Percentiles rank a stretch among this genome's conserved stretches.
Evolutionary conservation across 2,113 vertebrate genomes (phyloP).

Genomic region (Zeus faber): DNA sequence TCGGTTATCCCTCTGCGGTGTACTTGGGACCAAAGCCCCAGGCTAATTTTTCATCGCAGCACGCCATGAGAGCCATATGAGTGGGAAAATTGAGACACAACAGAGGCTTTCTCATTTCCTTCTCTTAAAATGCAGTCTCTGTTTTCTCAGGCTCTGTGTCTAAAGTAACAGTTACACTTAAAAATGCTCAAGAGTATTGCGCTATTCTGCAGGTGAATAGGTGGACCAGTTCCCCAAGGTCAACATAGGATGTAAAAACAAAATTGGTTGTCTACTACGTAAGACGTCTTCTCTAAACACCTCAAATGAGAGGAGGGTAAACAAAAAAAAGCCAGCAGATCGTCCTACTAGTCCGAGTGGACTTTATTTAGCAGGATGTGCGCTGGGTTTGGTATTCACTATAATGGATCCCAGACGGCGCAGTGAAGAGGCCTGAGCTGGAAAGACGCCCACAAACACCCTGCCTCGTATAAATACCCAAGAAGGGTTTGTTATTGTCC

Average conservation of each 20-base stretch:
- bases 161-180: constrained; percentile 20
- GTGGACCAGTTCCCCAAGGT: constrained; percentile 31
- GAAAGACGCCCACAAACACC: constrained; percentile 10
- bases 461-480: constrained; percentile 48
- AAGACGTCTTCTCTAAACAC: constrained; percentile 19
- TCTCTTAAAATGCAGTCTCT: constrained; percentile 59
- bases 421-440: constrained; percentile 15
- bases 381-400: constrained; percentile 29
- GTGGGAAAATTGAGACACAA: constrained; percentile 45
- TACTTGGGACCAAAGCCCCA: constrained; percentile 45
- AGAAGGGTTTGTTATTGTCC: constrained; percentile 43
- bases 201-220: constrained; percentile 29
- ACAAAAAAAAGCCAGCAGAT: constrained; percentile 25
- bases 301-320: constrained; percentile 23
- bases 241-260: constrained; percentile 13
- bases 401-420: constrained; percentile 36
- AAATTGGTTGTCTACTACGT: too few species aligned
- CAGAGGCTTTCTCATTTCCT: constrained; percentile 54
- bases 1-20: constrained; percentile 63
- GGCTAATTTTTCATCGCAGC: constrained; percentile 63
- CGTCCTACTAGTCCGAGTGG: constrained; percentile 12
- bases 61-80: constrained; percentile 57
- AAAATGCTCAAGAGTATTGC: constrained; percentile 9
- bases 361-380: constrained; percentile 19
- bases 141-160: constrained; percentile 37